Percentiles rank a stretch among this genome's conserved stretches.
Evolutionary conservation across 1,140 invertebrate species (phyloP).

Genomic region (Drosophila arawakana): DNA sequence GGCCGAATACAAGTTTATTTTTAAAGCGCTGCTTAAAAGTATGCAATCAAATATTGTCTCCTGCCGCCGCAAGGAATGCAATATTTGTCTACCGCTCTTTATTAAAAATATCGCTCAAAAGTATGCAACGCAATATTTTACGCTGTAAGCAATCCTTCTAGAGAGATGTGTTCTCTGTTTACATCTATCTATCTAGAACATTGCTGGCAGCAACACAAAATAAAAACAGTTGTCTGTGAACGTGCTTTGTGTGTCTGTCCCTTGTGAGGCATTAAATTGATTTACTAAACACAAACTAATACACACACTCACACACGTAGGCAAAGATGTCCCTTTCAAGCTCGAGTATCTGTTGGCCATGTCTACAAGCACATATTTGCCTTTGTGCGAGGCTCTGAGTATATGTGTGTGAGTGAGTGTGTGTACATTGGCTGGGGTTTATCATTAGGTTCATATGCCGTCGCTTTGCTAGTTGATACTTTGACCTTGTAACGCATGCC

Average conservation of each 20-base stretch:
- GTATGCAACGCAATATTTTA: constrained; percentile 13
- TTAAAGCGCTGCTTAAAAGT: background rate
- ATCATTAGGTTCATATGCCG: constrained; percentile 74
- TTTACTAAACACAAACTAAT: constrained; percentile 72
- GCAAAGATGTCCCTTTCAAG: constrained; percentile 24
- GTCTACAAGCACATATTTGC: constrained; percentile 13
- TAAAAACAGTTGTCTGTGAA: constrained; percentile 15
- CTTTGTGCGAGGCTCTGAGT: constrained; percentile 8
- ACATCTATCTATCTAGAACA: background rate
- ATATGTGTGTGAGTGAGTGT: constrained; percentile 26
- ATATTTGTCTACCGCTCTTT: background rate
- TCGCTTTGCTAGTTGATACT: constrained; percentile 66
- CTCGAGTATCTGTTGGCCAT: constrained; percentile 32
- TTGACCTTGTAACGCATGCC: constrained; percentile 68
- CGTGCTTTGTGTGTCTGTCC: constrained; percentile 32
- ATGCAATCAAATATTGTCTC: constrained; percentile 7
- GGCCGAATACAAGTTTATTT: constrained; percentile 13
- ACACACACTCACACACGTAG: constrained; percentile 34
- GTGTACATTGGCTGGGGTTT: constrained; percentile 44
- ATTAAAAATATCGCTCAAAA: constrained; percentile 5
- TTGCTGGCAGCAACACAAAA: constrained; percentile 9
- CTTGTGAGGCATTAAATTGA: constrained; percentile 69
- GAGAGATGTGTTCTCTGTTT: constrained; percentile 7
- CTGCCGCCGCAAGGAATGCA: background rate
- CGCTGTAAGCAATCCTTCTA: background rate